phyloP scores from a whole-genome alignment of 2,888 invertebrate species.

The Rosalia funebris region DNA sequence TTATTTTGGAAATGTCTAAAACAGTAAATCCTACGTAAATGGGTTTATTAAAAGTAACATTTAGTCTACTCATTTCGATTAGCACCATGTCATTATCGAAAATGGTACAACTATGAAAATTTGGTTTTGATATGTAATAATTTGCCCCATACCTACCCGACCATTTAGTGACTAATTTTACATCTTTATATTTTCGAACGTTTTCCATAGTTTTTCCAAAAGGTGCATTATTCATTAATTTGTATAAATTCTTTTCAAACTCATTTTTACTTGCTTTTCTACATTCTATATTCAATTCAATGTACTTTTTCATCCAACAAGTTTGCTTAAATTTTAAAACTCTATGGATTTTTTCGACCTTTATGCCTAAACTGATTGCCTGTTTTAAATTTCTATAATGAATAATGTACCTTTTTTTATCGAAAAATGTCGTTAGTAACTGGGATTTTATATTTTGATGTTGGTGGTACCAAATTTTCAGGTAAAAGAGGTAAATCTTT shows the following conservation, averaged over 20 bases:
- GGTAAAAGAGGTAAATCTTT: not conserved
- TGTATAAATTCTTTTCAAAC: constrained; percentile 40
- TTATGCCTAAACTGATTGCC: constrained; percentile 38
- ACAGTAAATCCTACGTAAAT: constrained; percentile 43
- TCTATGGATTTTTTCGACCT: constrained; percentile 33
- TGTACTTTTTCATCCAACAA: constrained; percentile 37
- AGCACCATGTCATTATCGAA: constrained; percentile 31
- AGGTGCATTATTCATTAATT: constrained; percentile 37
- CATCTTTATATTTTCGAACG: constrained; percentile 29
- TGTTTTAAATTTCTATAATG: constrained; percentile 42
- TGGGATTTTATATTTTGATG: not conserved
- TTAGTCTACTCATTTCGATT: constrained; percentile 34
- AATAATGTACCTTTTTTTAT: constrained; percentile 40
- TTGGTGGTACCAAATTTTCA: not conserved
- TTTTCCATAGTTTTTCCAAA: constrained; percentile 42
- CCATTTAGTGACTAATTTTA: constrained; percentile 32
- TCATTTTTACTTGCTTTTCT: constrained; percentile 29
- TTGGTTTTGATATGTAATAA: constrained; percentile 35
- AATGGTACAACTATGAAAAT: constrained; percentile 39
- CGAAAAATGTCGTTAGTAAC: not conserved
- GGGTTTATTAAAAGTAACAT: constrained; percentile 41
- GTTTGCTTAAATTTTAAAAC: constrained; percentile 39
- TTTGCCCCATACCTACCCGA: too few relatives aligned
- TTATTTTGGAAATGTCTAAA: constrained; percentile 44
- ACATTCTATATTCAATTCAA: constrained; percentile 33